A percentile compares a stretch with the other conserved stretches of the same genome.
phyloP scores from a whole-genome alignment of 2,888 invertebrate species.

The Thumatha senex region DNA sequence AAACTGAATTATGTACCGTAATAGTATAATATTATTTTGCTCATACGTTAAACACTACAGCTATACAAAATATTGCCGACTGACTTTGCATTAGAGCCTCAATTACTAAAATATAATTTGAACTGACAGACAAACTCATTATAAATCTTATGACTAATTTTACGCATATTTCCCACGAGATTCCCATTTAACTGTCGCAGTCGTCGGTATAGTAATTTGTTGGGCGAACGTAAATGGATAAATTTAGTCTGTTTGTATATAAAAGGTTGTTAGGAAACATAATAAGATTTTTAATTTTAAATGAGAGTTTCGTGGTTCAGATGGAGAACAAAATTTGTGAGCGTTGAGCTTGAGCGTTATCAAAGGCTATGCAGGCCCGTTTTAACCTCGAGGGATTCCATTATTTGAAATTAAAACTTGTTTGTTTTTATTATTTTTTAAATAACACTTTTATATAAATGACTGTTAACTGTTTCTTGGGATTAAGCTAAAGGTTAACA shows the following conservation, averaged over 20 bases:
- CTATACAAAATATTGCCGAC: not conserved
- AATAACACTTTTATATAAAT: slow-evolving; percentile 38
- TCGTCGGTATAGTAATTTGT: slow-evolving; percentile 38
- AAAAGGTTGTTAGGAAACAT: slow-evolving; percentile 47
- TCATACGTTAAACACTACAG: not conserved
- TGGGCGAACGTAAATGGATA: slow-evolving; percentile 41
- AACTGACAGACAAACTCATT: slow-evolving; percentile 30
- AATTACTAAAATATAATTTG: slow-evolving; percentile 27
- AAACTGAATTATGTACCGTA: too few species aligned
- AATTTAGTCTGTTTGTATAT: slow-evolving; percentile 40
- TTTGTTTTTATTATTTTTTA: slow-evolving; percentile 49
- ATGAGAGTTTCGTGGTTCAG: slow-evolving; percentile 48
- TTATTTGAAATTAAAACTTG: slow-evolving; percentile 53
- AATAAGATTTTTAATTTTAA: slow-evolving; percentile 58
- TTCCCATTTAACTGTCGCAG: slow-evolving; percentile 20
- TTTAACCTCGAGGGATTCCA: slow-evolving; percentile 51
- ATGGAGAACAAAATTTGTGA: slow-evolving; percentile 49
- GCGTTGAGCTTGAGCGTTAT: slow-evolving; percentile 49
- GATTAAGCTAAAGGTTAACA: too few species aligned
- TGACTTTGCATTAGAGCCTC: slow-evolving; percentile 15
- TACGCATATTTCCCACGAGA: slow-evolving; percentile 24
- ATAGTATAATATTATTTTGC: too few species aligned
- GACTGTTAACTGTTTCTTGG: slow-evolving; percentile 16
- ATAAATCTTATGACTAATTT: slow-evolving; percentile 33
- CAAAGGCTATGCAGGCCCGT: slow-evolving; percentile 58